Evolutionary conservation across 2,888 invertebrate species (phyloP), one percentile per base, ranked within the genome.

Genomic region (Cryptophagus acutangulus): DNA sequence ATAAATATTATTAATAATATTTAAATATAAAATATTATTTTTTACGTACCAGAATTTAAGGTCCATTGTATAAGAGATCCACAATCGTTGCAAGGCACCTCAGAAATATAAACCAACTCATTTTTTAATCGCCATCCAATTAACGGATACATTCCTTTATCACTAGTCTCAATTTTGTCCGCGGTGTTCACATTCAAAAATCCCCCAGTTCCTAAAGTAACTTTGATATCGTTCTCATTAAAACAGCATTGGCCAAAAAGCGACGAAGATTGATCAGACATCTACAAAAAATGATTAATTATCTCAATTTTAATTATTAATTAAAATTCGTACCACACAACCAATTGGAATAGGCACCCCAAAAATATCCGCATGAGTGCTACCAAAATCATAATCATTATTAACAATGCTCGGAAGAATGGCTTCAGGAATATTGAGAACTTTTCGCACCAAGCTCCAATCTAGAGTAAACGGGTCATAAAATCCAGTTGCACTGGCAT

Each of bases 141-240:
- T 15, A 96, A 70, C 0, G 97, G 96, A 70, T 94, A 94, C 24
- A 94, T 74, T 1, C 93, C 94, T 37, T 81, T 79, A 2, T 87
- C 71, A 33, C 89, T 88, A 0, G 90, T 86, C 61, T 88, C 87
- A 1, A 92, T 84, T 45, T 73, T 64, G 0, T 59, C 49, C 0
- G 87, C 88, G 0, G 92, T 90, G 62, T 91, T 85, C 20, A 92
- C 78, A 63, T 92, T 81, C 29, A 94, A 70, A 69, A 95, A 95
- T 0, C 87, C 85, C 0, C 95, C 95, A 0, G 94, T 95, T 0
- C 94, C 94, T 72, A 95, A 76, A 0, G 93, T 93, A 2, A 93
- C 72, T 63, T 93, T 94, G 1, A 90, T 76, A 62, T 88, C 86
- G 16, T 88, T 87, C 0, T 76, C 70, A 2, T 78, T 68, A 60